phyloP scores from a whole-genome alignment of 2,113 vertebrate genomes.

The Mungos mungo region DNA sequence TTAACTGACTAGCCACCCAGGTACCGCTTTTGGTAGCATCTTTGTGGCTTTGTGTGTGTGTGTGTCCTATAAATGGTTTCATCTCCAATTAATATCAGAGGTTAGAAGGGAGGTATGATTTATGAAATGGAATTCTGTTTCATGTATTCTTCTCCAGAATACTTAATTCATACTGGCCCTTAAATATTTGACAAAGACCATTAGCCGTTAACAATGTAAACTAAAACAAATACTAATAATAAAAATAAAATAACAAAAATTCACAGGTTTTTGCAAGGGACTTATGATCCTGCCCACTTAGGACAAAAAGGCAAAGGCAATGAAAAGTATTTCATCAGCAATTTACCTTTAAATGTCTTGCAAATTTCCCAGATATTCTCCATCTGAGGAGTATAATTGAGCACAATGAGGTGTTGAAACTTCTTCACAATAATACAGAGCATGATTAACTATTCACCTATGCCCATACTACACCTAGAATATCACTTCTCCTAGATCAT shows the following conservation, averaged over 20 bases:
- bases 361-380: conserved; percentile 8
- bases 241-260: neutral
- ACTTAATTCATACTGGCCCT: neutral
- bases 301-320: neutral
- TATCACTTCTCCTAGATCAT: neutral
- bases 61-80: neutral
- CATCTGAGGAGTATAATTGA: conserved; percentile 55
- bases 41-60: neutral
- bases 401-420: conserved; percentile 62
- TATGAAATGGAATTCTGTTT: neutral
- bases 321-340: neutral
- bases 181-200: neutral
- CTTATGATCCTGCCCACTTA: neutral
- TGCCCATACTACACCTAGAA: neutral
- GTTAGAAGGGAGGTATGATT: neutral
- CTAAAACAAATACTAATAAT: neutral
- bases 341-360: neutral
- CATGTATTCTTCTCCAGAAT: neutral
- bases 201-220: neutral
- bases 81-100: neutral
- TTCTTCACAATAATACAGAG: conserved; percentile 51
- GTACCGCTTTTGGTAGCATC: neutral
- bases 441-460: conserved; percentile 57
- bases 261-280: neutral
- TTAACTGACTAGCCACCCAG: no score